These are phyloP conservation scores for Acleris laterana DNA, from an alignment of 2,888 invertebrate species.

Conservation along the genomic window DNA sequence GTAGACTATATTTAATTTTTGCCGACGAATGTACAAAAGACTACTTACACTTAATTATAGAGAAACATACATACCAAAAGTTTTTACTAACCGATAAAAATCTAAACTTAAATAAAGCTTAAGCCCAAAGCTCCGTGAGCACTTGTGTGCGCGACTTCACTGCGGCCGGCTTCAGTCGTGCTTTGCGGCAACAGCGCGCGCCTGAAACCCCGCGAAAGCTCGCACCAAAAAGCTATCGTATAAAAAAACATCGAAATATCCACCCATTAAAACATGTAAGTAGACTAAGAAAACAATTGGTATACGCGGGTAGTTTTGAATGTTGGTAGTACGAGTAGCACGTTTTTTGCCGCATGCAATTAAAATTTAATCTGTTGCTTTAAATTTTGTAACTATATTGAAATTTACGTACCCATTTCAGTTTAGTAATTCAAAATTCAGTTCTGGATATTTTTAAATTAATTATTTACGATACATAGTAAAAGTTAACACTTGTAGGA, in stretches of 20 bases:
- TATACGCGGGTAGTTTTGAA: background rate
- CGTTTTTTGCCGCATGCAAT: constrained; percentile 6
- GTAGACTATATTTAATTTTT: no score
- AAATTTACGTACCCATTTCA: background rate
- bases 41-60: no score
- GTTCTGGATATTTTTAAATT: no score
- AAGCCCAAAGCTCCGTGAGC: constrained; percentile 42
- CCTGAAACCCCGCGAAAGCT: constrained; percentile 56
- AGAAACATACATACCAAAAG: no score
- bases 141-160: constrained; percentile 67
- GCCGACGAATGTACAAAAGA: no score
- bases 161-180: constrained; percentile 73
- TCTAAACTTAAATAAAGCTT: background rate
- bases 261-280: constrained; percentile 40
- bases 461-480: background rate
- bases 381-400: background rate
- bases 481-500: background rate
- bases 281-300: constrained; percentile 9
- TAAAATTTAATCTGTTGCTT: constrained; percentile 22
- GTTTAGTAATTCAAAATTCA: background rate
- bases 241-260: constrained; percentile 9
- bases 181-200: constrained; percentile 70
- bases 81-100: no score
- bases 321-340: background rate
- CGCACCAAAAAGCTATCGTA: constrained; percentile 30